Evolutionary conservation across 1,140 invertebrate species (phyloP).

Genomic region (Ceratosolen fusciceps): DNA sequence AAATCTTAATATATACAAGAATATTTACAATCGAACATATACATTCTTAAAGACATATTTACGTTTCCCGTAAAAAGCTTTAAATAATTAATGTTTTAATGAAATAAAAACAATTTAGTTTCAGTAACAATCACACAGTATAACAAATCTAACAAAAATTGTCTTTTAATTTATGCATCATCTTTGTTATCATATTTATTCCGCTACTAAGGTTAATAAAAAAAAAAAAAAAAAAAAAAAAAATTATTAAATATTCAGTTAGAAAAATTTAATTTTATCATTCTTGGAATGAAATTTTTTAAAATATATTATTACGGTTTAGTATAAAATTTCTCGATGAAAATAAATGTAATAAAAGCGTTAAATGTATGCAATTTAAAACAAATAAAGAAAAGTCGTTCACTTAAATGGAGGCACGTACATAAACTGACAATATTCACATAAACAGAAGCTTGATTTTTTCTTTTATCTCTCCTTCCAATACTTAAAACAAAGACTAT

Average conservation of each 20-base stretch:
- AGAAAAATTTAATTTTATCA: conserved; percentile 1
- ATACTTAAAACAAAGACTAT: conserved; percentile 8
- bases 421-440: conserved; percentile 59
- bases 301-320: conserved; percentile 1
- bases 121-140: conserved; percentile 36
- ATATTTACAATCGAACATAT: conserved; percentile 61
- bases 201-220: background rate
- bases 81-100: conserved; percentile 30
- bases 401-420: conserved; percentile 63
- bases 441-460: conserved; percentile 1
- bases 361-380: conserved; percentile 55
- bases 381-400: conserved; percentile 52
- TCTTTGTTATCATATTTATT: conserved; percentile 41
- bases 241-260: background rate
- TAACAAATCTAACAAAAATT: conserved; percentile 44
- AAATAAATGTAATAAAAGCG: conserved; percentile 21
- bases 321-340: background rate
- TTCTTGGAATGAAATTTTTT: background rate
- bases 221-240: too few relatives aligned
- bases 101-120: conserved; percentile 38
- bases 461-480: too few relatives aligned
- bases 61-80: conserved; percentile 32
- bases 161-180: conserved; percentile 50
- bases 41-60: conserved; percentile 52
- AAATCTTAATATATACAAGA: conserved; percentile 61